Evolutionary conservation across 1,140 invertebrate genomes (phyloP), one percentile per base, ranked within the genome.

Genomic region (Hylaeus anthracinus): DNA sequence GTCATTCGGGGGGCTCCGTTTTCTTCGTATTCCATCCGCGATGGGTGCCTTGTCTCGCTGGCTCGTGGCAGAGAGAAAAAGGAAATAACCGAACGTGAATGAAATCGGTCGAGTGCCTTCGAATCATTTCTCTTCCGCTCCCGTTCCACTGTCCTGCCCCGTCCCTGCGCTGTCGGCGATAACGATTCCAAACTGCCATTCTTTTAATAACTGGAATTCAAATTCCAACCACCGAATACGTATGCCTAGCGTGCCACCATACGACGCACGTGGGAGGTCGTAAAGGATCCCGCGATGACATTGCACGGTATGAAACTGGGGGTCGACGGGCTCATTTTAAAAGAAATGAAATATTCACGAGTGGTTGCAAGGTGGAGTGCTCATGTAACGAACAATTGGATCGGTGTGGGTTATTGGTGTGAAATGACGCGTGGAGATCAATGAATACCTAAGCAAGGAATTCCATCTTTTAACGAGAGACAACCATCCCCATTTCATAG

Each of bases 61-160:
- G 14, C 15, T 37, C 5, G 41, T 60, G 39, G 53, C 10, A 51
- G 41, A 61, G 56, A 64, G 65, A 75, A 78, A 82, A 51, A 83
- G 72, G 78, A 85, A 67, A 83, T 82, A 75, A 75, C 65, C 63
- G 82, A 81, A 86, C 72, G 82, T 74, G 79, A 70, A 82, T 82
- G 69, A 84, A 86, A 86, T 84, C 83, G 81, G 77, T 67, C 82
- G 78, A 83, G 64, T 81, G 74, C 60, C 78, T 73, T 73, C 75
- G 69, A 73, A 81, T 72, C 63, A 69, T 65, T 74, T 58, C 45
- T n/a, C 64, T 45, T 26, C 41, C 53, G 4, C 39, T 48, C 67
- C 39, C 12, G 2, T 39, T 37, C n/a, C 41, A 26, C 12, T 3
- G 41, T 2, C 6, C 15, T 2, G 4, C 51, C 10, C 63, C n/a